Evolutionary conservation across 2,888 invertebrate species (phyloP).

Genomic region (Drosophila subquinaria): DNA sequence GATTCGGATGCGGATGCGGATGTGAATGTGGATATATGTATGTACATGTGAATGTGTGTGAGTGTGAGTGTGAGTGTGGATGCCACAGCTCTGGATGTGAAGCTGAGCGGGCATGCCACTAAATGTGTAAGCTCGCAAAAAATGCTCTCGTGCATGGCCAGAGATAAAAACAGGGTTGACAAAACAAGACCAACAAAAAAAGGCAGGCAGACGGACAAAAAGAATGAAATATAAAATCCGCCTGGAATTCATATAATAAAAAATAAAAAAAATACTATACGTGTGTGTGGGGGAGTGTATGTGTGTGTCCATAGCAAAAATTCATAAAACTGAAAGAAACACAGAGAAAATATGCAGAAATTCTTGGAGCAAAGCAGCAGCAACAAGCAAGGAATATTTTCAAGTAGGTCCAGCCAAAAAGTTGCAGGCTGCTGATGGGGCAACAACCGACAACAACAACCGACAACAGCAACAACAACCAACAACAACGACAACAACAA

Average conservation of each 20-base stretch:
- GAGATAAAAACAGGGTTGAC: slow-evolving; percentile 57
- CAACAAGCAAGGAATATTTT: slow-evolving; percentile 22
- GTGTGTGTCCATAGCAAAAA: slow-evolving; percentile 33
- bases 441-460: slow-evolving; percentile 3
- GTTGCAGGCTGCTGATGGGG: background rate
- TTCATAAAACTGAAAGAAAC: slow-evolving; percentile 58
- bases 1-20: slow-evolving; percentile 5
- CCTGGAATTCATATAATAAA: slow-evolving; percentile 55
- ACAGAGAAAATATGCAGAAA: slow-evolving; percentile 48
- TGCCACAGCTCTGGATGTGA: slow-evolving; percentile 2
- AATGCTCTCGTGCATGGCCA: slow-evolving; percentile 45
- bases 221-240: slow-evolving; percentile 19
- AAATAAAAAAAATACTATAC: background rate
- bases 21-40: slow-evolving; percentile 1
- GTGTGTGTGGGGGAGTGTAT: background rate
- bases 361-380: slow-evolving; percentile 40
- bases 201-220: slow-evolving; percentile 10
- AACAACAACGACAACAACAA: no score
- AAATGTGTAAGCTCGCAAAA: slow-evolving; percentile 53
- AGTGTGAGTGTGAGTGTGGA: background rate
- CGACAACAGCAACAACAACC: background rate
- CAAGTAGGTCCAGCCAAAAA: slow-evolving; percentile 28
- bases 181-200: slow-evolving; percentile 35
- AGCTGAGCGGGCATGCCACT: slow-evolving; percentile 32
- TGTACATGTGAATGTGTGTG: background rate